Conservation (phyloP, 2,113 vertebrate species). For the Marcusenius ussheri region DNA sequence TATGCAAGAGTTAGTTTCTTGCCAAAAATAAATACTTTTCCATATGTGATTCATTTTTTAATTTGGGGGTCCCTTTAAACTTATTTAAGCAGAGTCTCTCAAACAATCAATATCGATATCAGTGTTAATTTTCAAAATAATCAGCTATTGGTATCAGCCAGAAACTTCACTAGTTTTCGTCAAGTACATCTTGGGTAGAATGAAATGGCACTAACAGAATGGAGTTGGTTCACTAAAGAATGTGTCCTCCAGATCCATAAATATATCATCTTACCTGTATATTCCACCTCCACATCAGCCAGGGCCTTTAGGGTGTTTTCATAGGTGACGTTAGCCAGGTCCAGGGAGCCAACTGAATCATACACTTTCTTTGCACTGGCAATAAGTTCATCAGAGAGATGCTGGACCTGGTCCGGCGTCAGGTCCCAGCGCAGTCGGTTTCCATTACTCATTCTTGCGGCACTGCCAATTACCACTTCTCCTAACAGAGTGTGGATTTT, state of each 20-base stretch:
- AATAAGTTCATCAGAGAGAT: conserved; percentile 66
- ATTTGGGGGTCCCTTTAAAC: neutral
- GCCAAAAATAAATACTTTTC: neutral
- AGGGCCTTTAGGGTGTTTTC: conserved; percentile 81
- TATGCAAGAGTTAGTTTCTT: neutral
- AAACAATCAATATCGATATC: neutral
- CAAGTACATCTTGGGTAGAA: neutral
- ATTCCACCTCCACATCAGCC: conserved; percentile 83
- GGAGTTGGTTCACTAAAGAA: neutral
- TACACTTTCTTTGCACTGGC: conserved; percentile 77
- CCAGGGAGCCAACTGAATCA: conserved; percentile 73
- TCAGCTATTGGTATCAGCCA: neutral
- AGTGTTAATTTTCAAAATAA: neutral
- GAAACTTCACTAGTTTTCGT: neutral
- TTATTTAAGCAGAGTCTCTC: neutral
- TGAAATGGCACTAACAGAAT: neutral
- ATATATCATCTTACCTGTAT: conserved; percentile 66
- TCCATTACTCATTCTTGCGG: conserved; percentile 29
- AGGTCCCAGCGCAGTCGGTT: conserved; percentile 82
- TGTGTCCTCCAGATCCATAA: neutral
- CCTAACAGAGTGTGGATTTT: conserved; percentile 42
- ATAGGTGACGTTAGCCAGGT: conserved; percentile 60
- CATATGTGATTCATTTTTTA: neutral
- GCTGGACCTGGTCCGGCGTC: conserved; percentile 66
- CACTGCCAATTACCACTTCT: conserved; percentile 56